Evolutionary conservation across 2,113 vertebrate species (phyloP).

Genomic region (Notiomystis cincta): DNA sequence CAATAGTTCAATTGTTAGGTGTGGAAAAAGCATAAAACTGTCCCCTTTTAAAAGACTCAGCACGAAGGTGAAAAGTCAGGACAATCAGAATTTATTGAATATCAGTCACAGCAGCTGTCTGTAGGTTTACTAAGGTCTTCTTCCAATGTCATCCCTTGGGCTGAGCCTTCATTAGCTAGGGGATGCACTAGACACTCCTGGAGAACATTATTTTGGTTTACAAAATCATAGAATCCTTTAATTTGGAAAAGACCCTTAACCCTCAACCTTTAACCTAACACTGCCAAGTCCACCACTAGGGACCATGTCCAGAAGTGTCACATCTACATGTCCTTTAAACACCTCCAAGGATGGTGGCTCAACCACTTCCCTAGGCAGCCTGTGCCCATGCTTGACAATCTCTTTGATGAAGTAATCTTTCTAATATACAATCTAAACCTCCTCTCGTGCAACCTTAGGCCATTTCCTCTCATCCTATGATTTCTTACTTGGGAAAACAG

Average conservation of each 20-base stretch:
- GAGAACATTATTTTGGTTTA: neutral
- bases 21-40: neutral
- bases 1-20: neutral
- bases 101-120: neutral
- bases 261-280: neutral
- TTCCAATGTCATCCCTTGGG: neutral
- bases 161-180: neutral
- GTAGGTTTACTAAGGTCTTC: neutral
- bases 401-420: neutral
- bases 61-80: neutral
- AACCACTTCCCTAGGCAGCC: neutral
- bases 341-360: neutral
- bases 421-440: neutral
- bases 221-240: neutral
- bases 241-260: neutral
- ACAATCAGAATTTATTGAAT: neutral
- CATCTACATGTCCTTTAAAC: neutral
- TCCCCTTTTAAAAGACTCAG: neutral
- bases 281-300: neutral
- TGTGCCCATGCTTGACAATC: rapidly evolving
- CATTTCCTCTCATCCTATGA: neutral
- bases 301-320: neutral
- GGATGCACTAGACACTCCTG: neutral
- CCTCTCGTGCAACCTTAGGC: rapidly evolving
- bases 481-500: neutral